A percentile compares a stretch with the other conserved stretches of the same genome.
phyloP scores from a whole-genome alignment of 2,797 vertebrate genomes.

The Tolypeutes matacus region DNA sequence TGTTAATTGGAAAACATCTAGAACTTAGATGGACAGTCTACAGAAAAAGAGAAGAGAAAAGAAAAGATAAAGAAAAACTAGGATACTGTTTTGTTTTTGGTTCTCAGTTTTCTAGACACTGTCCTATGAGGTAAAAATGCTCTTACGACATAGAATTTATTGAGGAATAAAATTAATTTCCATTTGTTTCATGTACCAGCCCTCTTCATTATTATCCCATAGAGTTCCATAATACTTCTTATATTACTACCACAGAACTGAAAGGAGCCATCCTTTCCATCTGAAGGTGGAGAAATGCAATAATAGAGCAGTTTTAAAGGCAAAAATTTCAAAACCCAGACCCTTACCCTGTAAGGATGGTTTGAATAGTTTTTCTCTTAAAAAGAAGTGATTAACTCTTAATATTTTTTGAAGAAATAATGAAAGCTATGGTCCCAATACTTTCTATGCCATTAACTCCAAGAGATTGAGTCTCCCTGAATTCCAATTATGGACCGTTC shows the following conservation, averaged over 20 bases:
- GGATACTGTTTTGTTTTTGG: not conserved
- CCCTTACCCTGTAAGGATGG: not conserved
- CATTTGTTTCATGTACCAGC: not conserved
- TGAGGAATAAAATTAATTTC: not conserved
- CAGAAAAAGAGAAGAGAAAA: not conserved
- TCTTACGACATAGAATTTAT: not conserved
- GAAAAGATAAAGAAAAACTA: not conserved
- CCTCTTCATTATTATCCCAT: too few species aligned
- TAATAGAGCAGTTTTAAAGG: not conserved
- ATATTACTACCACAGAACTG: not conserved
- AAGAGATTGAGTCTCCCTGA: not conserved
- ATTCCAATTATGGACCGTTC: not conserved
- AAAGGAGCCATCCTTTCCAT: not conserved
- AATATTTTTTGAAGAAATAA: conserved; percentile 14
- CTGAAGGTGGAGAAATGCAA: not conserved
- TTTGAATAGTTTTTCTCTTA: not conserved
- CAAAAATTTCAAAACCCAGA: not conserved
- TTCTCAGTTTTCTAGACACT: conserved; percentile 4
- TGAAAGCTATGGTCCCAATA: not conserved
- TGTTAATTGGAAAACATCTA: not conserved
- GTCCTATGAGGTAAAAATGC: not conserved
- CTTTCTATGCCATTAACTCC: not conserved
- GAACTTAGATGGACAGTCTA: not conserved
- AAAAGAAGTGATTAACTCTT: not conserved
- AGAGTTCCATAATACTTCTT: not conserved